phyloP scores from a whole-genome alignment of 2,888 invertebrate species.

The Leucania comma region DNA sequence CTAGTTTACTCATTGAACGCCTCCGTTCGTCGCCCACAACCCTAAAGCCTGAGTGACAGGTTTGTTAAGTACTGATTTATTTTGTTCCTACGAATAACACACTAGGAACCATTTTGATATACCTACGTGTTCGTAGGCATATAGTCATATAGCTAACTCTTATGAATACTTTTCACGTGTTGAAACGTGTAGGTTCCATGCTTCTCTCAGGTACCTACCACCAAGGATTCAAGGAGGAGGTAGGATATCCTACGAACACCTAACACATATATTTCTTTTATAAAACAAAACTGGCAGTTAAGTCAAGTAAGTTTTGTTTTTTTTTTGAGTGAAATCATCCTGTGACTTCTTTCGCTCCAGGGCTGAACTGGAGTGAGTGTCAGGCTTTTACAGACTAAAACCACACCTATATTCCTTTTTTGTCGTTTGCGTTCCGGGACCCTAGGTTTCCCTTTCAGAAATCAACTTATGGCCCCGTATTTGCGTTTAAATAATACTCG shows the following conservation, averaged over 20 bases:
- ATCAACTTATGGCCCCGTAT: too few species aligned
- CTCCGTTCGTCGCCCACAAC: constrained; percentile 78
- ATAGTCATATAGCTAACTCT: not conserved
- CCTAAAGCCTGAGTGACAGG: constrained; percentile 67
- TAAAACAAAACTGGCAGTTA: not conserved
- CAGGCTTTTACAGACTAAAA: too few species aligned
- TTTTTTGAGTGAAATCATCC: too few species aligned
- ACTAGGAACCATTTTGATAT: constrained; percentile 24
- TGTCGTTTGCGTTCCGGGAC: too few species aligned
- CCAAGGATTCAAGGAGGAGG: too few species aligned
- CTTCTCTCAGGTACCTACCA: not conserved
- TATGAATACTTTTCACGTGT: not conserved
- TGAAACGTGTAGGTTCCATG: not conserved
- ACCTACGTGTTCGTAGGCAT: not conserved
- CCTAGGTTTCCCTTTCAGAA: too few species aligned
- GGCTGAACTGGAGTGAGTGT: too few species aligned
- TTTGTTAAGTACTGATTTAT: constrained; percentile 72
- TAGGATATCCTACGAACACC: too few species aligned
- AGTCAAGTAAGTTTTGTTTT: not conserved
- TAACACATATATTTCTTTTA: too few species aligned
- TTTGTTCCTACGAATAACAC: constrained; percentile 50
- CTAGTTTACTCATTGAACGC: constrained; percentile 77
- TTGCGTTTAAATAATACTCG: too few species aligned
- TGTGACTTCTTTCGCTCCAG: too few species aligned
- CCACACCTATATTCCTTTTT: too few species aligned